Percentiles rank a stretch among this genome's conserved stretches.
Conservation (phyloP, 2,888 invertebrate genomes). For the Philopedon plagiatum region DNA sequence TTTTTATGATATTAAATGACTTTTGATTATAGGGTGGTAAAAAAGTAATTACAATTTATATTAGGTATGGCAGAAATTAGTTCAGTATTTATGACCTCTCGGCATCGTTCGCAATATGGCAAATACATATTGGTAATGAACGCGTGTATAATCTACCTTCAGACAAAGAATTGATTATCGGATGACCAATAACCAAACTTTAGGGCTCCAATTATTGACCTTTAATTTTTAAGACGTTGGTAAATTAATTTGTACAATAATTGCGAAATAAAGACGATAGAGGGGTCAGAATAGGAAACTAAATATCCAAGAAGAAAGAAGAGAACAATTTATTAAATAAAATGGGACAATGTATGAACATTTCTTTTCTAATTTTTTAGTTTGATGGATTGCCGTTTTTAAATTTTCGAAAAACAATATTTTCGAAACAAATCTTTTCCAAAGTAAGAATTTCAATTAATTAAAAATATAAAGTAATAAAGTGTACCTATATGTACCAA, state of each 20-base stretch:
- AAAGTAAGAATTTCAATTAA: no score
- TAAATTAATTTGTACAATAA: background rate
- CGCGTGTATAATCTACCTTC: background rate
- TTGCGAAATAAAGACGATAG: no score
- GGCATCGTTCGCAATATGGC: background rate
- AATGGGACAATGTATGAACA: no score
- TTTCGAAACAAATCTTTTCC: no score
- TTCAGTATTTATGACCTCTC: background rate
- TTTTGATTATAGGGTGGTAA: background rate
- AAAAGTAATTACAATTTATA: background rate
- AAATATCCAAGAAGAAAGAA: no score
- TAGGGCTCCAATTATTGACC: background rate
- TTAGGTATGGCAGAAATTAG: background rate
- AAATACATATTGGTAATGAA: background rate
- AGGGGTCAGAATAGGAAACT: no score
- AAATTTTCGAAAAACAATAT: no score
- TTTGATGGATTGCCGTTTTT: no score
- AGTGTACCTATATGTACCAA: no score
- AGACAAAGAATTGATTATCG: background rate
- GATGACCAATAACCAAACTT: background rate
- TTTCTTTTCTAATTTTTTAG: no score
- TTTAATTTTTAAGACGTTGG: background rate
- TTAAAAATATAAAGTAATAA: no score
- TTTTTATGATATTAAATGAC: background rate
- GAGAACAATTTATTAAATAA: no score